phyloP scores from a whole-genome alignment of 92 coral and sea anemone species.

The Heliopora coerulea region DNA sequence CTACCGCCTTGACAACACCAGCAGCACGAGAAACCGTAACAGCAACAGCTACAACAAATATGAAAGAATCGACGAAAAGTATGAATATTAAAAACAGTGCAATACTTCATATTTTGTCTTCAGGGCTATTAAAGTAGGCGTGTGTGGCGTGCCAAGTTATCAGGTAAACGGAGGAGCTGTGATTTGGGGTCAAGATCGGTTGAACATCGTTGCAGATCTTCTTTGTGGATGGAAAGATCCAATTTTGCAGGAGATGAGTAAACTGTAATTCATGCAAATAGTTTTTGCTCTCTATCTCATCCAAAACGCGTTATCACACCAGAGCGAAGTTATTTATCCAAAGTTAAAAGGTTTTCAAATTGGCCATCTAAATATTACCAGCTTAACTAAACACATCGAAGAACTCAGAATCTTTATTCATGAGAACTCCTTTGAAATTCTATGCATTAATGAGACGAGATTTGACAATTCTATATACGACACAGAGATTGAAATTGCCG shows the following conservation, averaged over 20 bases:
- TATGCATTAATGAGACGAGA: too few species aligned
- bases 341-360: too few species aligned
- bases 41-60: too few species aligned
- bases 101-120: background rate
- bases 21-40: background rate
- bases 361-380: too few species aligned
- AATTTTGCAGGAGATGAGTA: slow-evolving; percentile 23
- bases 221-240: slow-evolving; percentile 95
- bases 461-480: too few species aligned
- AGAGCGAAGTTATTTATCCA: too few species aligned
- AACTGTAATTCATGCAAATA: too few species aligned
- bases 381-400: slow-evolving; percentile 1
- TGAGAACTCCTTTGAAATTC: background rate
- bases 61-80: too few species aligned
- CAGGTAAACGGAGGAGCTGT: slow-evolving; percentile 89
- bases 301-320: too few species aligned
- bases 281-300: too few species aligned
- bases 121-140: slow-evolving; percentile 80
- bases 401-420: slow-evolving; percentile 10
- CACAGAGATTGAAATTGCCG: too few species aligned
- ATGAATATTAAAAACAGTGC: too few species aligned
- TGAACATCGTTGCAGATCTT: slow-evolving; percentile 80
- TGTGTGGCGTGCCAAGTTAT: slow-evolving; percentile 96
- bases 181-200: slow-evolving; percentile 98
- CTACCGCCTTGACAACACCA: background rate